Conservation (phyloP, 1,140 invertebrate genomes). For the Drosophila seguyi region DNA sequence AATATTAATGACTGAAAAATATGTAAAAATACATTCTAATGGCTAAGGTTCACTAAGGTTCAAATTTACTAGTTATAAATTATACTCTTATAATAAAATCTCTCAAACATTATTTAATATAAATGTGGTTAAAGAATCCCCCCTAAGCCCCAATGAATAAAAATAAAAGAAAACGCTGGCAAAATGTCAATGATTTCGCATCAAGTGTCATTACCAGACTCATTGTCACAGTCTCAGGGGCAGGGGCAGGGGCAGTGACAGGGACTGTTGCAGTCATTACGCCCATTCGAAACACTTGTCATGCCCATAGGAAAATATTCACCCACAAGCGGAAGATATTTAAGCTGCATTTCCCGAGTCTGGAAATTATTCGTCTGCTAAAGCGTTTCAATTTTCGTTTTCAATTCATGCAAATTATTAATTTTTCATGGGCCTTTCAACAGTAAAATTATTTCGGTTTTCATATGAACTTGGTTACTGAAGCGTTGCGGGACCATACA, state of each 20-base stretch:
- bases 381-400: slow-evolving; percentile 31
- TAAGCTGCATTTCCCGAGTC: slow-evolving; percentile 3
- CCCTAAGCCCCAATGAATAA: not conserved
- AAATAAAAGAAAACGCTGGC: slow-evolving; percentile 21
- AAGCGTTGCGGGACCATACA: not conserved
- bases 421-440: slow-evolving; percentile 17
- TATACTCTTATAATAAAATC: not conserved
- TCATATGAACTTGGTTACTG: not conserved
- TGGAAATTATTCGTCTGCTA: slow-evolving; percentile 7
- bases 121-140: no score
- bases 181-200: slow-evolving; percentile 30
- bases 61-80: not conserved
- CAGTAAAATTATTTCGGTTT: slow-evolving; percentile 14
- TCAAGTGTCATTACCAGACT: slow-evolving; percentile 29
- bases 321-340: slow-evolving; percentile 5
- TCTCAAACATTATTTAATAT: not conserved
- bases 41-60: no score
- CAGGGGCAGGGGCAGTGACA: slow-evolving; percentile 1
- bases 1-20: no score
- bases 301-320: slow-evolving; percentile 20
- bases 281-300: slow-evolving; percentile 1
- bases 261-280: slow-evolving; percentile 5
- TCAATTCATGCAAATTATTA: slow-evolving; percentile 29
- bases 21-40: no score
- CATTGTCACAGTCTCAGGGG: slow-evolving; percentile 18